These are phyloP conservation scores for Nestor notabilis DNA, from an alignment of 2,113 vertebrate genomes.

Conservation along the genomic window DNA sequence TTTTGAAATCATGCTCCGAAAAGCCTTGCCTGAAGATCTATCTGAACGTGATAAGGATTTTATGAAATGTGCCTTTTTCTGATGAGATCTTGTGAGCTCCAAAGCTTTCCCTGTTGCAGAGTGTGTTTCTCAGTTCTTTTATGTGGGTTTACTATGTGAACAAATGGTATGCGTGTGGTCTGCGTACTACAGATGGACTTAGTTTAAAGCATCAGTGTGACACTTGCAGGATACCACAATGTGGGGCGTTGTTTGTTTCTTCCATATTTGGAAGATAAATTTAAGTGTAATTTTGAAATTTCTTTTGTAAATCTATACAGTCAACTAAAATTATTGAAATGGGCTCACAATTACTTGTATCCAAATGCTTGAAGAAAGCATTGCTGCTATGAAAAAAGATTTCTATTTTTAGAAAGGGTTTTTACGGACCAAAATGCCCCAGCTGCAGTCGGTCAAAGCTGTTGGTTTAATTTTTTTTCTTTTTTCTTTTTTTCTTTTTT, in stretches of 20 bases:
- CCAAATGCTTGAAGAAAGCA: slow-evolving; percentile 84
- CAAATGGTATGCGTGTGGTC: slow-evolving; percentile 72
- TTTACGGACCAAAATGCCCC: slow-evolving; percentile 87
- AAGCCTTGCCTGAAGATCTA: slow-evolving; percentile 63
- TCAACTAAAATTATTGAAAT: slow-evolving; percentile 78
- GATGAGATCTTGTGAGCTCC: slow-evolving; percentile 79
- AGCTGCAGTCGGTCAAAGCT: slow-evolving; percentile 77
- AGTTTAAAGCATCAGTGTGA: slow-evolving; percentile 77
- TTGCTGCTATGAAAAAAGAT: slow-evolving; percentile 85
- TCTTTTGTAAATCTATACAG: slow-evolving; percentile 78
- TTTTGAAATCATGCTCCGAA: slow-evolving; percentile 32
- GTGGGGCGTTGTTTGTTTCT: slow-evolving; percentile 85
- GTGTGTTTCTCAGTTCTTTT: slow-evolving; percentile 68
- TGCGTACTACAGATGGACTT: slow-evolving; percentile 70
- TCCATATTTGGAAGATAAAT: slow-evolving; percentile 88
- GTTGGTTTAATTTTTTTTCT: slow-evolving; percentile 68
- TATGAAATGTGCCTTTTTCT: slow-evolving; percentile 87
- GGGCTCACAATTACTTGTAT: slow-evolving; percentile 79
- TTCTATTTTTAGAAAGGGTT: slow-evolving; percentile 87
- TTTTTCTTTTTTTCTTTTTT: slow-evolving; percentile 50
- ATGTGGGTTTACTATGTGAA: slow-evolving; percentile 72
- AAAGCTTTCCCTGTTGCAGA: slow-evolving; percentile 76
- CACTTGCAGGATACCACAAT: slow-evolving; percentile 79
- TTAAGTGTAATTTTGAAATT: slow-evolving; percentile 78
- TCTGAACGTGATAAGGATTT: slow-evolving; percentile 73